phyloP scores from a whole-genome alignment of 1,140 invertebrate genomes.

The Drosophila mayri region DNA sequence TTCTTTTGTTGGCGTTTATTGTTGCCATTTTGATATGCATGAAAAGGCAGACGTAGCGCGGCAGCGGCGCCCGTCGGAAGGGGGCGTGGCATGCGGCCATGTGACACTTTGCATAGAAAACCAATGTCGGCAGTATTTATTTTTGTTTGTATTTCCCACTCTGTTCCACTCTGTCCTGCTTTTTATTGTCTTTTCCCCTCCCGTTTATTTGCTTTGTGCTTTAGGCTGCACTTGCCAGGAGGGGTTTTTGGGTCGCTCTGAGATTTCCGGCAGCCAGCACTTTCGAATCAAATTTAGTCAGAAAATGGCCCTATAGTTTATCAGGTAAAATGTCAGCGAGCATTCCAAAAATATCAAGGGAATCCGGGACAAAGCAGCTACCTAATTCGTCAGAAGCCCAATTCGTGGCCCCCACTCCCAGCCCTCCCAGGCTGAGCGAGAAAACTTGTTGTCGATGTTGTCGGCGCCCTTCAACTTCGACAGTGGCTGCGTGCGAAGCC shows the following conservation, averaged over 20 bases:
- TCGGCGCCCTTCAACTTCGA: slow-evolving; percentile 65
- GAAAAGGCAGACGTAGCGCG: slow-evolving; percentile 58
- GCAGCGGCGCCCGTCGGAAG: slow-evolving; percentile 26
- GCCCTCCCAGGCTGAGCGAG: slow-evolving; percentile 1
- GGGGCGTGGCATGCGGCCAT: slow-evolving; percentile 56
- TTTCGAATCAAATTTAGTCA: slow-evolving; percentile 39
- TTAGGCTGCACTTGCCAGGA: slow-evolving; percentile 1
- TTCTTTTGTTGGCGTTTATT: slow-evolving; percentile 80
- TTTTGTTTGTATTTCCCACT: slow-evolving; percentile 40
- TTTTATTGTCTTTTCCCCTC: slow-evolving; percentile 2
- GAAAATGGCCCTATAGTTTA: slow-evolving; percentile 20
- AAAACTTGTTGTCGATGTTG: slow-evolving; percentile 56
- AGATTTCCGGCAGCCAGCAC: slow-evolving; percentile 24
- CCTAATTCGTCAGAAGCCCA: slow-evolving; percentile 22
- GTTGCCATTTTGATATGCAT: slow-evolving; percentile 82
- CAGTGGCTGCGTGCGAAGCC: slow-evolving; percentile 56
- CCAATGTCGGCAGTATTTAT: slow-evolving; percentile 36
- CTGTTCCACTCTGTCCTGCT: slow-evolving; percentile 3
- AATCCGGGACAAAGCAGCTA: slow-evolving; percentile 25
- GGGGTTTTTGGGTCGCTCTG: not conserved
- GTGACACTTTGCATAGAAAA: slow-evolving; percentile 60
- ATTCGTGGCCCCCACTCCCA: slow-evolving; percentile 1
- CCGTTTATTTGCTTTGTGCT: slow-evolving; percentile 31
- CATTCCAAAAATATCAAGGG: too few species aligned
- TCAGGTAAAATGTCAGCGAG: slow-evolving; percentile 7